phyloP scores from a whole-genome alignment of 2,888 invertebrate genomes.

The Platynereis dumerilii region DNA sequence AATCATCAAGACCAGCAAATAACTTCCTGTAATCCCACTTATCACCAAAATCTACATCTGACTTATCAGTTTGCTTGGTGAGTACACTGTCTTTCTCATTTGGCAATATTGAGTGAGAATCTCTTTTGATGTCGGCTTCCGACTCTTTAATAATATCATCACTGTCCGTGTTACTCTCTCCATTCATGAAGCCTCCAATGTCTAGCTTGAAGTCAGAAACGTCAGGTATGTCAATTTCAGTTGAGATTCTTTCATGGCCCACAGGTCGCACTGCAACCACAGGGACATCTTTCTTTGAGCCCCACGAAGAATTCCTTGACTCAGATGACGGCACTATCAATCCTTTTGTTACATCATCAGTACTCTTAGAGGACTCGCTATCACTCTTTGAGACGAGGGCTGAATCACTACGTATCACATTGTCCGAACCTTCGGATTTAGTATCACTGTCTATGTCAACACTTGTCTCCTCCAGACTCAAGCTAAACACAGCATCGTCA shows the following conservation, averaged over 20 bases:
- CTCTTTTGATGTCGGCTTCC: not conserved
- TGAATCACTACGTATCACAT: no score
- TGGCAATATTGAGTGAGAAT: not conserved
- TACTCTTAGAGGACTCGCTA: no score
- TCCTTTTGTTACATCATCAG: no score
- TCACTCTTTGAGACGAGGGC: no score
- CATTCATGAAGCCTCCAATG: not conserved
- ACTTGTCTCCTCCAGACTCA: no score
- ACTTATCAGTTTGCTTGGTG: not conserved
- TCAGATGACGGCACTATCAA: no score
- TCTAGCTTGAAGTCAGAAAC: not conserved
- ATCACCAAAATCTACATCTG: no score
- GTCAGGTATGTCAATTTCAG: not conserved
- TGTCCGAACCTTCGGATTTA: no score
- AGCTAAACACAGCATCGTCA: no score
- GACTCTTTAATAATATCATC: not conserved
- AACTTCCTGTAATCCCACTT: no score
- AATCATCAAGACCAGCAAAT: conserved; percentile 1
- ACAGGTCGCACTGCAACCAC: conserved; percentile 1
- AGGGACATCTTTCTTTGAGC: conserved; percentile 1
- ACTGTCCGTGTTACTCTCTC: not conserved
- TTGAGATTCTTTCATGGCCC: not conserved
- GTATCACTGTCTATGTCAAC: no score
- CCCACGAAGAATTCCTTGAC: not conserved
- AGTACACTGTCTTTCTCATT: not conserved